These are phyloP conservation scores for Monarcha castaneiventris DNA, from an alignment of 2,113 vertebrate species.

Conservation along the genomic window DNA sequence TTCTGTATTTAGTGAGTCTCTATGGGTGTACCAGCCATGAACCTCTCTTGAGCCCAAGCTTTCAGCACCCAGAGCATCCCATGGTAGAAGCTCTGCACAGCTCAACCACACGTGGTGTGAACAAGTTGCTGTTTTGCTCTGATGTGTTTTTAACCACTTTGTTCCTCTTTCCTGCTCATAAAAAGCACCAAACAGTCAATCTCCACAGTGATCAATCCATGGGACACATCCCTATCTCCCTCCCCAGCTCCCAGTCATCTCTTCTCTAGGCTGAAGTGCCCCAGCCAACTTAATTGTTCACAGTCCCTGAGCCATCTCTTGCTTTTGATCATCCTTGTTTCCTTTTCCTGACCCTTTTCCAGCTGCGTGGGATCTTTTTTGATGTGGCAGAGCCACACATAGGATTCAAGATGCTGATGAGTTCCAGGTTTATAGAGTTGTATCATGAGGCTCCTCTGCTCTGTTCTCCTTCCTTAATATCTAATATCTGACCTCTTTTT, in stretches of 20 bases:
- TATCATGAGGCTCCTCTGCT: not conserved
- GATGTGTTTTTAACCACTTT: not conserved
- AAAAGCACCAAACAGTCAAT: not conserved
- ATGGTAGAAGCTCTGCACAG: not conserved
- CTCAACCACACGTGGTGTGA: not conserved
- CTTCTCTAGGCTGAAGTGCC: not conserved
- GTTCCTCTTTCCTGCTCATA: not conserved
- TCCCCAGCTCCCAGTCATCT: not conserved
- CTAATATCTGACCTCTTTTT: not conserved
- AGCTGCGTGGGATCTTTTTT: not conserved
- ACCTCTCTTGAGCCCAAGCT: not conserved
- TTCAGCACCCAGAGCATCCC: not conserved
- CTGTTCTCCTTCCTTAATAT: not conserved
- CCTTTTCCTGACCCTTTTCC: conserved; percentile 8
- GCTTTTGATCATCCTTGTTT: conserved; percentile 10
- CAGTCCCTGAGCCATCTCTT: not conserved
- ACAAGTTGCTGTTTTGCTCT: not conserved
- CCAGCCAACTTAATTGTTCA: not conserved
- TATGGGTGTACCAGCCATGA: not conserved
- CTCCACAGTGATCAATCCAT: not conserved
- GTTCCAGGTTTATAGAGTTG: not conserved
- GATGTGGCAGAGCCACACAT: conserved; percentile 5
- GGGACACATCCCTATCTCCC: not conserved
- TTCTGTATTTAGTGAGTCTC: not conserved
- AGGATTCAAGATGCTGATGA: not conserved